Evolutionary conservation across 2,113 vertebrate genomes (phyloP).

Genomic region (Dipodomys spectabilis): DNA sequence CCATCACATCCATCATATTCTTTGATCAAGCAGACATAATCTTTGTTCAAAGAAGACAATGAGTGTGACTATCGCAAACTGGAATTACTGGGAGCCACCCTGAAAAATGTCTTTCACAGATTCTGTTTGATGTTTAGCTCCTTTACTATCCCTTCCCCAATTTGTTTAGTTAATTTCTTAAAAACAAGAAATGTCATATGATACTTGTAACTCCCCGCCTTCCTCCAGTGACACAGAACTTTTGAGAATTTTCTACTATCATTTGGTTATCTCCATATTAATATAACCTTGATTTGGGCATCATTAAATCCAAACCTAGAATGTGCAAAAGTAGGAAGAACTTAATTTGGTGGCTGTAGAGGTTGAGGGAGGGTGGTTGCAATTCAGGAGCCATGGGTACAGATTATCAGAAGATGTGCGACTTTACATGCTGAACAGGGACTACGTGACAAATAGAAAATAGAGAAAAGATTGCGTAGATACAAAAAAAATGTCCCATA

Average conservation of each 20-base stretch:
- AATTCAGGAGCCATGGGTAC: background rate
- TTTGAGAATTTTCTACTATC: background rate
- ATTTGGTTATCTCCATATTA: background rate
- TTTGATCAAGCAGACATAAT: background rate
- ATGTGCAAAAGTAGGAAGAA: background rate
- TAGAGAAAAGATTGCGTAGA: constrained; percentile 6
- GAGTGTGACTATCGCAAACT: background rate
- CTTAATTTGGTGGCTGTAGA: background rate
- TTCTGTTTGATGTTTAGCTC: background rate
- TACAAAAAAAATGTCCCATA: background rate
- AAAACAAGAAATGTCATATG: background rate
- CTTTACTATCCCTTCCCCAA: background rate
- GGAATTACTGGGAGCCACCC: no score
- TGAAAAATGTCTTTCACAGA: background rate
- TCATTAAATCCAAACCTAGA: background rate
- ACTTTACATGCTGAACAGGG: background rate
- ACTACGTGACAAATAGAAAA: background rate
- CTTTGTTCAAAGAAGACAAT: background rate
- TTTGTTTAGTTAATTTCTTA: background rate
- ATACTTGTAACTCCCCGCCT: background rate
- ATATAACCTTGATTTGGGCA: background rate
- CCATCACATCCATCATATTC: background rate
- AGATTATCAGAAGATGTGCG: background rate
- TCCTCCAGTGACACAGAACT: background rate
- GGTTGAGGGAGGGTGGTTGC: background rate